phyloP scores from a whole-genome alignment of 2,888 invertebrate species.

The Cheilosia scutellata region DNA sequence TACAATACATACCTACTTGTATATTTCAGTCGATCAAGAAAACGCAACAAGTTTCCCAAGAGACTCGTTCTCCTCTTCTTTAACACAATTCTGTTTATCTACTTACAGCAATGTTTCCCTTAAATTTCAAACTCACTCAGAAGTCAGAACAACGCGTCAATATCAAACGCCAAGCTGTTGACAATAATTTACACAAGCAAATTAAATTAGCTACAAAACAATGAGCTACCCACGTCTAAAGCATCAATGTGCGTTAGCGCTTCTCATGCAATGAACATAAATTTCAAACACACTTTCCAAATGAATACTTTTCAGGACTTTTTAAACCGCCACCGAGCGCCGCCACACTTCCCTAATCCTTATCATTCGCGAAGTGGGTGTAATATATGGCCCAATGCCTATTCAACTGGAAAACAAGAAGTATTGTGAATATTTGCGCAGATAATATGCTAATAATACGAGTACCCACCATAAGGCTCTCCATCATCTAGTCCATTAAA shows the following conservation, averaged over 20 bases:
- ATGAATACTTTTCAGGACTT: conserved; percentile 21
- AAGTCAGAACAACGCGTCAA: background rate
- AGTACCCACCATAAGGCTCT: conserved; percentile 2
- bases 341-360: conserved; percentile 10
- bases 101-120: background rate
- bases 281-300: conserved; percentile 38
- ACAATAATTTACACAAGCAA: background rate
- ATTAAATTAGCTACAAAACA: conserved; percentile 31
- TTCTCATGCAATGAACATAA: conserved; percentile 20
- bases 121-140: background rate
- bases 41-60: too few species aligned
- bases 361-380: conserved; percentile 12
- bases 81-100: too few species aligned
- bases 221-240: conserved; percentile 5
- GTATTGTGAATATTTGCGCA: conserved; percentile 55
- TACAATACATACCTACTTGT: too few species aligned
- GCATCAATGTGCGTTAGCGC: conserved; percentile 2
- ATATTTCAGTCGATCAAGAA: too few species aligned
- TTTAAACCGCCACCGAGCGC: background rate
- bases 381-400: conserved; percentile 51
- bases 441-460: conserved; percentile 44
- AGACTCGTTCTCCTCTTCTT: too few species aligned
- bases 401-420: conserved; percentile 65
- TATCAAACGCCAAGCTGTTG: background rate
- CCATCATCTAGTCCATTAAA: conserved; percentile 61